Evolutionary conservation across 1,140 invertebrate species (phyloP).

Genomic region (Campoletis sonorensis): DNA sequence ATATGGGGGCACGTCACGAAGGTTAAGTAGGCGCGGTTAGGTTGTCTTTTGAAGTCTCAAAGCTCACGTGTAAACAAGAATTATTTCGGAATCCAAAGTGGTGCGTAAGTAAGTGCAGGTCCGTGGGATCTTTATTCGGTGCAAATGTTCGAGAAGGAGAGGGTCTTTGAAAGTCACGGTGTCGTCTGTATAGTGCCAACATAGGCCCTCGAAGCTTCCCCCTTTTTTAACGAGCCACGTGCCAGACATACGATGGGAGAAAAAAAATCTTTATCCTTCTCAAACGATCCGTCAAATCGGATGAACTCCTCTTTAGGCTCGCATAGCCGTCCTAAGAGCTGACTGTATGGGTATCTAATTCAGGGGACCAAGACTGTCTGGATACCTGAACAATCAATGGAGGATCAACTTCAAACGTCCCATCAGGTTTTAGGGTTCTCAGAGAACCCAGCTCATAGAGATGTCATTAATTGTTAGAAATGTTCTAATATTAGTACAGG

Average conservation of each 20-base stretch:
- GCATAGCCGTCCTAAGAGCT: constrained; percentile 6
- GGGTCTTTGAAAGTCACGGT: constrained; percentile 17
- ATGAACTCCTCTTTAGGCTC: constrained; percentile 46
- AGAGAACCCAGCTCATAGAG: constrained; percentile 5
- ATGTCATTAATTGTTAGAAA: not conserved
- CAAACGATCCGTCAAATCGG: constrained; percentile 54
- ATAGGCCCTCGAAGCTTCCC: not conserved
- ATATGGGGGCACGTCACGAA: not conserved
- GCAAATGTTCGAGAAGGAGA: not conserved
- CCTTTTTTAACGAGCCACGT: constrained; percentile 47
- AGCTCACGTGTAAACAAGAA: not conserved
- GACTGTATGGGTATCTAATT: not conserved
- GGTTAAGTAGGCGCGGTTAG: not conserved
- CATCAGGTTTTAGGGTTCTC: not conserved
- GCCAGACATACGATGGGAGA: constrained; percentile 41
- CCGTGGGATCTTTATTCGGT: not conserved
- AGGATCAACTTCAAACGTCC: not conserved
- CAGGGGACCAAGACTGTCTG: not conserved
- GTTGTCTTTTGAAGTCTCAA: not conserved
- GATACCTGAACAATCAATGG: constrained; percentile 24
- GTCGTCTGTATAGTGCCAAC: constrained; percentile 6
- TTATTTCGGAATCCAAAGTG: not conserved
- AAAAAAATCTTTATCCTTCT: constrained; percentile 50
- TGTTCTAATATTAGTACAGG: not conserved
- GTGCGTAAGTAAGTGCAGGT: not conserved